phyloP scores from a whole-genome alignment of 2,113 vertebrate species.

The Cyprinodon tularosa region DNA sequence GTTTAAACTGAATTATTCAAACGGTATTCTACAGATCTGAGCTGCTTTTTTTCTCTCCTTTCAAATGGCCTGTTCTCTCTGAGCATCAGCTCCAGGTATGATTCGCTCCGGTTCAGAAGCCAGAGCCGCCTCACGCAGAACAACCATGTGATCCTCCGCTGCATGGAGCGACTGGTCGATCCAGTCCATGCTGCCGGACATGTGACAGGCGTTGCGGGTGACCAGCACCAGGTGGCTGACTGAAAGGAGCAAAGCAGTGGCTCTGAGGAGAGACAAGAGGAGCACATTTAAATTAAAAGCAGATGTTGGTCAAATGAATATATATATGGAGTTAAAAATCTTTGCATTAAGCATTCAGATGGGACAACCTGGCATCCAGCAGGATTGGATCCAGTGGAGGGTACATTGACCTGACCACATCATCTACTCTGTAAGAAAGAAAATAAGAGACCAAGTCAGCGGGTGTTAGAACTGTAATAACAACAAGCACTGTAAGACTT shows the following conservation, averaged over 20 bases:
- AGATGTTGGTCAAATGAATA: no score
- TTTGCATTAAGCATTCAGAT: conserved; percentile 2
- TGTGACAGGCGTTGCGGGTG: conserved; percentile 92
- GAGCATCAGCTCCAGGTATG: conserved; percentile 71
- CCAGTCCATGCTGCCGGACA: conserved; percentile 90
- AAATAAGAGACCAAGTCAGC: background rate
- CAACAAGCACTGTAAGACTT: no score
- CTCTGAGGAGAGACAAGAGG: conserved; percentile 72
- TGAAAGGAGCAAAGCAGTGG: conserved; percentile 88
- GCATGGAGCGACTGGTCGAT: conserved; percentile 91
- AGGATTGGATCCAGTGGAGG: conserved; percentile 94
- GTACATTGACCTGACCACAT: conserved; percentile 95
- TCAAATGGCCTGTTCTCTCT: conserved; percentile 90
- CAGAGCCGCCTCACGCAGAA: conserved; percentile 88
- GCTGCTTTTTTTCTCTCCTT: conserved; percentile 34
- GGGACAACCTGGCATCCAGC: conserved; percentile 89
- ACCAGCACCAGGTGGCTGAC: conserved; percentile 96
- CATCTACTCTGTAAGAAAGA: conserved; percentile 85
- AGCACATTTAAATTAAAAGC: background rate
- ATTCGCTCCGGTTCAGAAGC: conserved; percentile 86
- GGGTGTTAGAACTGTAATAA: background rate
- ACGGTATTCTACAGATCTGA: background rate
- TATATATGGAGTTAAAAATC: background rate
- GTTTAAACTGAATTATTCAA: background rate
- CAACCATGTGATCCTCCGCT: conserved; percentile 91